Evolutionary conservation across 2,888 invertebrate species (phyloP).

Genomic region (Hirtodrosophila histrioides): DNA sequence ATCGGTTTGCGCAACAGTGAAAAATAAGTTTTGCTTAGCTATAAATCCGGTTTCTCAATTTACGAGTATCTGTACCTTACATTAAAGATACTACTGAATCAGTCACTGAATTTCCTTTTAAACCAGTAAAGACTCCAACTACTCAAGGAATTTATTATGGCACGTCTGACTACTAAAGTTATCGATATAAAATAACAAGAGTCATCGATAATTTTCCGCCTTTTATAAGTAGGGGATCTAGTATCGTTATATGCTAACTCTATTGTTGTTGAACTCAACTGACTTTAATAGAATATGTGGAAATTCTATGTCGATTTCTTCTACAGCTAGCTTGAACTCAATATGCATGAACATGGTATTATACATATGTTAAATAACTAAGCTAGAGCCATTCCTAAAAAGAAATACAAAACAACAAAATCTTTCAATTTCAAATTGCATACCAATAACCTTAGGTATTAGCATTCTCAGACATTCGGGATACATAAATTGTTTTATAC

Average conservation of each 20-base stretch:
- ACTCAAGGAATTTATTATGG: too few species aligned
- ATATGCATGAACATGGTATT: slow-evolving; percentile 6
- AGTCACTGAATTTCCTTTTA: too few species aligned
- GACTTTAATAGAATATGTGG: slow-evolving; percentile 1
- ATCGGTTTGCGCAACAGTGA: too few species aligned
- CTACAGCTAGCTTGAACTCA: slow-evolving; percentile 46
- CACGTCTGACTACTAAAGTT: too few species aligned
- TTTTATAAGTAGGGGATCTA: too few species aligned
- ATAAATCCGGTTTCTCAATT: too few species aligned
- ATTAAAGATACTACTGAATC: too few species aligned
- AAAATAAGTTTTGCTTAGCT: neutral
- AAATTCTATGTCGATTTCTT: slow-evolving; percentile 31
- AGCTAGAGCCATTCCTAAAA: slow-evolving; percentile 16
- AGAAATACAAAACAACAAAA: slow-evolving; percentile 1
- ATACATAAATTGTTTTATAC: slow-evolving; percentile 38
- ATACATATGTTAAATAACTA: slow-evolving; percentile 33
- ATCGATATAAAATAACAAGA: too few species aligned
- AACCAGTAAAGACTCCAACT: too few species aligned
- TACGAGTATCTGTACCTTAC: too few species aligned
- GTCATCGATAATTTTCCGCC: too few species aligned
- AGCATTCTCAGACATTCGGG: slow-evolving; percentile 36
- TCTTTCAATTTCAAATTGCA: slow-evolving; percentile 20
- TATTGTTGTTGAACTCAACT: slow-evolving; percentile 6
- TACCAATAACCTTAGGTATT: slow-evolving; percentile 18
- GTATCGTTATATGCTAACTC: slow-evolving; percentile 1